Evolutionary conservation across 1,140 invertebrate genomes (phyloP).

Genomic region (Caenorhabditis remanei): DNA sequence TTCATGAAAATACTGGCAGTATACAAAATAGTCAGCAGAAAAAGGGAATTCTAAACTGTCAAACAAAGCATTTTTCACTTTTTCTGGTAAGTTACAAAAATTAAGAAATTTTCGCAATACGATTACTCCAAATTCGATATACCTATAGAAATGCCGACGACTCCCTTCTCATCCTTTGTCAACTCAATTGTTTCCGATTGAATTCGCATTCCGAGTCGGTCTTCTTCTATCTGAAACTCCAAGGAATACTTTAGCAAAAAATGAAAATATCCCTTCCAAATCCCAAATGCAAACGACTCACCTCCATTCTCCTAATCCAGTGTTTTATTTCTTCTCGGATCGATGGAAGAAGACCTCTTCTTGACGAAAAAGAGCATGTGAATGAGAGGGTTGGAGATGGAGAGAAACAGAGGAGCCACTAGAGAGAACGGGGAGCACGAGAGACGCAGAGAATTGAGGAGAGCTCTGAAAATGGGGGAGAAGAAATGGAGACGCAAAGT

Average conservation of each 20-base stretch:
- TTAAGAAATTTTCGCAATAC: too few species aligned
- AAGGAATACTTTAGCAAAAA: not conserved
- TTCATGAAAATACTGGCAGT: not conserved
- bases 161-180: slow-evolving; percentile 91
- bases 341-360: too few species aligned
- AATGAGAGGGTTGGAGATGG: not conserved
- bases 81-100: too few species aligned
- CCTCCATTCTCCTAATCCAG: not conserved
- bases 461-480: not conserved
- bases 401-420: not conserved
- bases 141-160: slow-evolving; percentile 94
- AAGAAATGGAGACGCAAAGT: not conserved
- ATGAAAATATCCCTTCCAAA: not conserved
- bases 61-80: too few species aligned
- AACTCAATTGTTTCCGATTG: slow-evolving; percentile 92
- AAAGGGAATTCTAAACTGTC: too few species aligned
- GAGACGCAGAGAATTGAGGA: not conserved
- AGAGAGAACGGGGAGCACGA: not conserved
- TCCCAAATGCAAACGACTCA: not conserved
- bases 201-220: slow-evolving; percentile 88
- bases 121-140: not conserved
- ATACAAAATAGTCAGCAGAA: too few species aligned
- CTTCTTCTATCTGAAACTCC: slow-evolving; percentile 54
- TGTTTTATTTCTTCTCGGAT: too few species aligned
- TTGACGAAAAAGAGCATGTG: not conserved